These are phyloP conservation scores for Ameiurus melas DNA, from an alignment of 2,113 vertebrate species.

Conservation along the genomic window DNA sequence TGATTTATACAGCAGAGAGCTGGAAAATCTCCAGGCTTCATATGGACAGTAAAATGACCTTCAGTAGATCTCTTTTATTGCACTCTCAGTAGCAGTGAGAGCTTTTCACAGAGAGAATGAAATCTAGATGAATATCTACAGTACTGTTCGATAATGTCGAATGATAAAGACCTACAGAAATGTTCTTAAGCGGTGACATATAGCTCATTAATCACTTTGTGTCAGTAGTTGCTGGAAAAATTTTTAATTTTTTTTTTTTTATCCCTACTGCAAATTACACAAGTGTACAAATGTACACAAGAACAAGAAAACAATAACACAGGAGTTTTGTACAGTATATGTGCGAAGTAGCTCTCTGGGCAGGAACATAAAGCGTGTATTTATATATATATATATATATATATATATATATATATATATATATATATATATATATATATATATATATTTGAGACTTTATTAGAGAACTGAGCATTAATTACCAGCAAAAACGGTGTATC, in stretches of 20 bases:
- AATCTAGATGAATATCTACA: background rate
- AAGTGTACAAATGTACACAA: too few relatives aligned
- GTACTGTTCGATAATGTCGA: background rate
- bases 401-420: too few relatives aligned
- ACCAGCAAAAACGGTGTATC: too few relatives aligned
- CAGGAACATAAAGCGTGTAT: too few relatives aligned
- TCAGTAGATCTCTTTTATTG: background rate
- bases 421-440: too few relatives aligned
- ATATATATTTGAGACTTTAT: too few relatives aligned
- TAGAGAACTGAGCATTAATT: too few relatives aligned
- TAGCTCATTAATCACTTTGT: background rate
- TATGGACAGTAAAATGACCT: background rate
- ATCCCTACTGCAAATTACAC: background rate
- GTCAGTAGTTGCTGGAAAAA: background rate
- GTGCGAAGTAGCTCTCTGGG: too few relatives aligned
- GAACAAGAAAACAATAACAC: background rate
- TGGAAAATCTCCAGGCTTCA: constrained; percentile 13
- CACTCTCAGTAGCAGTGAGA: background rate
- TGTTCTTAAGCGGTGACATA: background rate
- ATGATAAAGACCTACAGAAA: background rate
- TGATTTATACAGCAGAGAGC: constrained; percentile 21
- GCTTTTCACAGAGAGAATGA: background rate
- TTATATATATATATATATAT: too few relatives aligned
- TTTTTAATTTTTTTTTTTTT: too few relatives aligned
- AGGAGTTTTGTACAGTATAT: background rate